These are phyloP conservation scores for Scaptomyza polygonia DNA, from an alignment of 2,888 invertebrate species.

Conservation along the genomic window DNA sequence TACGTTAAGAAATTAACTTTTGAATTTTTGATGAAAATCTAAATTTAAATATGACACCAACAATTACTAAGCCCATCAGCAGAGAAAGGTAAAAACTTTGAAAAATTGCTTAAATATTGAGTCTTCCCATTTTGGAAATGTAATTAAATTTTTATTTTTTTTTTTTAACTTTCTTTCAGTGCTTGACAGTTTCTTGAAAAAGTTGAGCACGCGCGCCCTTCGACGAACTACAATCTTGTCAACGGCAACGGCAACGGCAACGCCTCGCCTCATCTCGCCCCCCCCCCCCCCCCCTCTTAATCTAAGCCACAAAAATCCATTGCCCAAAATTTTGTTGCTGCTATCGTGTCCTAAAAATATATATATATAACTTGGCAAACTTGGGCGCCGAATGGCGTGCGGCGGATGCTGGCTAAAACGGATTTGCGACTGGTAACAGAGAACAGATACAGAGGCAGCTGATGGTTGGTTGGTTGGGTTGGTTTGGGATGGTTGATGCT, in stretches of 20 bases:
- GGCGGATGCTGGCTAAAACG: conserved; percentile 27
- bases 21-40: too few relatives aligned
- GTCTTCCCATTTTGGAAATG: not conserved
- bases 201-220: conserved; percentile 14
- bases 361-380: conserved; percentile 56
- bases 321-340: conserved; percentile 35
- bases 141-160: not conserved
- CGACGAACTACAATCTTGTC: conserved; percentile 32
- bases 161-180: conserved; percentile 25
- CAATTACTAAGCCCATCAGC: too few relatives aligned
- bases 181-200: conserved; percentile 14
- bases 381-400: too few relatives aligned
- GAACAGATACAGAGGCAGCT: conserved; percentile 8
- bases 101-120: too few relatives aligned
- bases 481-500: too few relatives aligned
- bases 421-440: conserved; percentile 44
- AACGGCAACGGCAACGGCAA: too few relatives aligned
- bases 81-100: too few relatives aligned
- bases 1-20: too few relatives aligned
- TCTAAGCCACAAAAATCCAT: conserved; percentile 55
- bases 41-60: too few relatives aligned
- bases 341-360: conserved; percentile 59
- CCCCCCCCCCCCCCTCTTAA: conserved; percentile 7
- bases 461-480: conserved; percentile 10
- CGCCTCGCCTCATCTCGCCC: conserved; percentile 3